Evolutionary conservation across 2,113 vertebrate species (phyloP).

Genomic region (Stomatorhinus ivindoensis): DNA sequence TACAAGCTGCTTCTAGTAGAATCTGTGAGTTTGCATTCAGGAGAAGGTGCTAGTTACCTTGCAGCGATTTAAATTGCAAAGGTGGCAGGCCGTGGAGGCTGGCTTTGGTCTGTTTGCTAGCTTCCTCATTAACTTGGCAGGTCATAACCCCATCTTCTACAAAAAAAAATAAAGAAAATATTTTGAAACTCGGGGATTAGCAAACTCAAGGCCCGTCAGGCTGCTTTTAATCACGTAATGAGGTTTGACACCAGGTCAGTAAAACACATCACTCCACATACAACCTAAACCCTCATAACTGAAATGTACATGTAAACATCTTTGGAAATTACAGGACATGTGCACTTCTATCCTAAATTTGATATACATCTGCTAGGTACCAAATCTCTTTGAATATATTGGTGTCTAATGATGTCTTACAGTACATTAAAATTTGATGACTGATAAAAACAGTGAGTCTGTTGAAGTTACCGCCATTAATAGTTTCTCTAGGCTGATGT

Average conservation of each 20-base stretch:
- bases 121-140: conserved; percentile 32
- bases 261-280: not conserved
- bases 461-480: not conserved
- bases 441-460: not conserved
- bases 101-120: conserved; percentile 31
- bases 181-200: conserved; percentile 13
- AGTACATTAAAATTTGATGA: not conserved
- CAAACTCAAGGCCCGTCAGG: conserved; percentile 13
- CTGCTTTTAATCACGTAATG: conserved; percentile 17
- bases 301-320: not conserved
- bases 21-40: conserved; percentile 27
- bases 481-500: not conserved
- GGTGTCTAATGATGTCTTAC: not conserved
- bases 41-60: conserved; percentile 25
- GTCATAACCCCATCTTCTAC: conserved; percentile 24
- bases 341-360: not conserved
- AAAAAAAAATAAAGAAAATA: conserved; percentile 18
- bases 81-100: conserved; percentile 26
- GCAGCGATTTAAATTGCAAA: conserved; percentile 31
- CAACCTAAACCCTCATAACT: not conserved
- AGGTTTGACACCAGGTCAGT: not conserved
- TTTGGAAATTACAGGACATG: not conserved
- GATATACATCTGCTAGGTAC: not conserved
- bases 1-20: not conserved
- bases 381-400: not conserved